Conservation (phyloP, 1,140 invertebrate species). For the Drosophila gunungcola region DNA sequence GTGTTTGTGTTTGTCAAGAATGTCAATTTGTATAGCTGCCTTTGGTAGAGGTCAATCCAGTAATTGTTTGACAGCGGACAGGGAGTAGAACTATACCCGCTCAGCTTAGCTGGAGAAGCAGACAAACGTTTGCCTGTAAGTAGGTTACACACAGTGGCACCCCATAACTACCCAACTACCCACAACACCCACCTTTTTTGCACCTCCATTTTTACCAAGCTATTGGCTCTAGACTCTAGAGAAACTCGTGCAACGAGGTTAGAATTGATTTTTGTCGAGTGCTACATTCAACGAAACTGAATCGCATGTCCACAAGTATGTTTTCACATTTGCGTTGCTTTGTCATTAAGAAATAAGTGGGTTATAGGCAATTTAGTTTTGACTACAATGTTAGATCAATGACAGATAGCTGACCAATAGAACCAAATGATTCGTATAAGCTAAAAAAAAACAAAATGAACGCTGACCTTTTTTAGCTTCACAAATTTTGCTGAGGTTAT, state of each 20-base stretch:
- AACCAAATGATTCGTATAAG: too few species aligned
- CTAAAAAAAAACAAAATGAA: too few species aligned
- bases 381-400: neutral
- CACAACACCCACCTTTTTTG: constrained; percentile 5
- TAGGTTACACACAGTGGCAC: constrained; percentile 61
- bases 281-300: neutral
- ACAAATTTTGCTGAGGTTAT: too few species aligned
- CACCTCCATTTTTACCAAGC: neutral
- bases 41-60: constrained; percentile 10
- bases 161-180: neutral
- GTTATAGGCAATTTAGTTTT: constrained; percentile 40
- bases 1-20: too few species aligned
- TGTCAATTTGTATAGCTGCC: too few species aligned
- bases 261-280: constrained; percentile 62
- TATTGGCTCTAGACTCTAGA: constrained; percentile 8
- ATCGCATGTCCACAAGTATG: constrained; percentile 20
- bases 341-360: constrained; percentile 22
- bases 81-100: neutral
- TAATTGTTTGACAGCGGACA: neutral
- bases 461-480: too few species aligned
- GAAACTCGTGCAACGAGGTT: constrained; percentile 45
- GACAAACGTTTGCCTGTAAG: constrained; percentile 45
- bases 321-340: constrained; percentile 3
- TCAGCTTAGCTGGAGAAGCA: constrained; percentile 44
- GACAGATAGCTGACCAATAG: neutral